Percentiles rank a stretch among this genome's conserved stretches.
Evolutionary conservation across 2,888 invertebrate species (phyloP).

Genomic region (Caenorhabditis sp.): DNA sequence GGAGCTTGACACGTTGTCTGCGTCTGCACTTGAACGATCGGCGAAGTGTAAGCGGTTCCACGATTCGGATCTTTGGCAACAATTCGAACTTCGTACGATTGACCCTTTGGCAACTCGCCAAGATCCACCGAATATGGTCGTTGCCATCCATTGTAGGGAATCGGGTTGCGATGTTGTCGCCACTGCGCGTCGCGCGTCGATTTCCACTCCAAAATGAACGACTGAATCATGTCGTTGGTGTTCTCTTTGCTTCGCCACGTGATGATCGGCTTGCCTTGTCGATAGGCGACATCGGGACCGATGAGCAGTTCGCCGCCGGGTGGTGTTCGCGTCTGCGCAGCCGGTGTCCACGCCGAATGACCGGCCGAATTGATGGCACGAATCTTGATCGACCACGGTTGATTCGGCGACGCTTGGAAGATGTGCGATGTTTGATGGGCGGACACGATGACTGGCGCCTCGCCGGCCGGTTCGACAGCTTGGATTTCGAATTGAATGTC

Average conservation of each 20-base stretch:
- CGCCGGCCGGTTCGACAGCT: constrained; percentile 64
- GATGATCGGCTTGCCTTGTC: constrained; percentile 63
- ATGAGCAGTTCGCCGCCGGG: constrained; percentile 67
- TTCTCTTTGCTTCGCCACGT: constrained; percentile 66
- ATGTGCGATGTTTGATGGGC: constrained; percentile 66
- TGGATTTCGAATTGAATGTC: constrained; percentile 60
- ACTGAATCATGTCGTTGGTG: constrained; percentile 63
- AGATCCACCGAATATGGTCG: constrained; percentile 68
- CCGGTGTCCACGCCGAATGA: constrained; percentile 64
- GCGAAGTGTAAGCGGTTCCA: constrained; percentile 64
- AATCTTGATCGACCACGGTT: constrained; percentile 65
- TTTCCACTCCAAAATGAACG: constrained; percentile 67
- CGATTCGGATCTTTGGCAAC: constrained; percentile 61
- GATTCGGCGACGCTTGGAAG: constrained; percentile 65
- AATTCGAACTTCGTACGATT: constrained; percentile 58
- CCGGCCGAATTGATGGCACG: constrained; percentile 68
- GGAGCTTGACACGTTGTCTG: constrained; percentile 61
- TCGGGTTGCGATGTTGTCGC: constrained; percentile 61
- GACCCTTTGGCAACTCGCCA: constrained; percentile 65
- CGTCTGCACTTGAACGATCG: constrained; percentile 62
- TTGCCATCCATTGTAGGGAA: constrained; percentile 68
- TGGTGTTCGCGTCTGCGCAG: constrained; percentile 58
- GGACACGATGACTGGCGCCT: constrained; percentile 55
- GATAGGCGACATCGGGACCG: constrained; percentile 64
- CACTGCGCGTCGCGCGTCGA: constrained; percentile 58